Evolutionary conservation across 2,797 vertebrate genomes (phyloP).

Genomic region (Notamacropus eugenii): DNA sequence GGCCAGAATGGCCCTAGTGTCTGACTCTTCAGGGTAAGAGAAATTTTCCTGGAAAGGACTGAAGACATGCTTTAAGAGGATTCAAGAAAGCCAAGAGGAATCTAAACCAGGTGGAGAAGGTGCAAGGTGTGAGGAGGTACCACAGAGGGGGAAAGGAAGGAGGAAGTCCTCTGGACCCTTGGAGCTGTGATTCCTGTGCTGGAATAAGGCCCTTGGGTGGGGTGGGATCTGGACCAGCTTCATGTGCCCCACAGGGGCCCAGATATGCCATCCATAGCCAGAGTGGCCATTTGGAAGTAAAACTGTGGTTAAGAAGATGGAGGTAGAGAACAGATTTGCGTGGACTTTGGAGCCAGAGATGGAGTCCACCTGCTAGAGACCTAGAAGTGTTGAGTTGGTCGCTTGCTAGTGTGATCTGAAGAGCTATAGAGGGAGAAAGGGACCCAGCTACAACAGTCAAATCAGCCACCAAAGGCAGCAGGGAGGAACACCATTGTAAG

Average conservation of each 20-base stretch:
- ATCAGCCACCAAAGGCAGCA: neutral
- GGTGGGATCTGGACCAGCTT: neutral
- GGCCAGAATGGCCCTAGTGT: neutral
- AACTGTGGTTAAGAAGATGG: neutral
- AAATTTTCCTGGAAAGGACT: neutral
- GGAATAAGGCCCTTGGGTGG: neutral
- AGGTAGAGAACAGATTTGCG: neutral
- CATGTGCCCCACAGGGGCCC: neutral
- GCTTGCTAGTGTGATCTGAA: neutral
- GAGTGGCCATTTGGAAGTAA: neutral
- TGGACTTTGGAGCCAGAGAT: neutral
- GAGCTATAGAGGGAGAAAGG: neutral
- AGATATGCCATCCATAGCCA: neutral
- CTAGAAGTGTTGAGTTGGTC: neutral
- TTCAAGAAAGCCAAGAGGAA: neutral
- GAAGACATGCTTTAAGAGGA: neutral
- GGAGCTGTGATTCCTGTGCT: neutral
- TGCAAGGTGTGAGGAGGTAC: neutral
- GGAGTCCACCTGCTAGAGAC: neutral
- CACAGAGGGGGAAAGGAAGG: neutral
- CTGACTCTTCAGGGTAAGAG: neutral
- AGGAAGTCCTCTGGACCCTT: neutral
- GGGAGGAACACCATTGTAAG: neutral
- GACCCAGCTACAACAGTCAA: neutral
- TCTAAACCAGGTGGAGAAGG: neutral